A percentile compares a stretch with the other conserved stretches of the same genome.
phyloP scores from a whole-genome alignment of 2,113 vertebrate species.

The Brachyistius frenatus region DNA sequence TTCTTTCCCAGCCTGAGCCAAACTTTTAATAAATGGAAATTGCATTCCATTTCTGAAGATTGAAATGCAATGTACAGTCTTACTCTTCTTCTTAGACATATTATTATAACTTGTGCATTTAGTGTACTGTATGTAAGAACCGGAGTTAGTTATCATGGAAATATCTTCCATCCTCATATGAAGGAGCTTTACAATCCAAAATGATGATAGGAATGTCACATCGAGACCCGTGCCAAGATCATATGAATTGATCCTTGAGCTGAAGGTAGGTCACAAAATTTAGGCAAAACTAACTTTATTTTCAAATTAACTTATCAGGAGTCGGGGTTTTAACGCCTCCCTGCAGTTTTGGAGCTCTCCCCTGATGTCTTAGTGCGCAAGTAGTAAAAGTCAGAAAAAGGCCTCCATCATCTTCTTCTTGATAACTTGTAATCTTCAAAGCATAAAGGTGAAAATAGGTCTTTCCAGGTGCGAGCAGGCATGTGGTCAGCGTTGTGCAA shows the following conservation, averaged over 20 bases:
- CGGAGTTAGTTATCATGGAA: too few species aligned
- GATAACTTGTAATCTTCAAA: conserved; percentile 19
- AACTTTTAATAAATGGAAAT: too few species aligned
- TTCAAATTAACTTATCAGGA: not conserved
- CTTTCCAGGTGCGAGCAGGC: not conserved
- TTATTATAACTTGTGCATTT: too few species aligned
- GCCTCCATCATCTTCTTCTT: not conserved
- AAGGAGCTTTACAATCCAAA: not conserved
- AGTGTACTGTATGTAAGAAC: too few species aligned
- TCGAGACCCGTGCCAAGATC: not conserved
- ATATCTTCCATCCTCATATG: not conserved
- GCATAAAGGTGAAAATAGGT: not conserved
- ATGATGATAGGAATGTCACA: not conserved
- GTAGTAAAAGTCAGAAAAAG: not conserved
- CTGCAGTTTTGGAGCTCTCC: not conserved
- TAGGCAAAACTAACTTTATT: not conserved
- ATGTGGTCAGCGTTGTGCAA: conserved; percentile 16
- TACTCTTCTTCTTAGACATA: too few species aligned
- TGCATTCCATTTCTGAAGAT: too few species aligned
- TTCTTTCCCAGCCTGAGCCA: too few species aligned
- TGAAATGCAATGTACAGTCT: too few species aligned
- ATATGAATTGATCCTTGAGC: not conserved
- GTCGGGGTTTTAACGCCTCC: not conserved
- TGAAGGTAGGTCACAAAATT: not conserved
- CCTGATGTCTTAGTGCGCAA: not conserved